phyloP scores from a whole-genome alignment of 1,140 invertebrate species.

The Ceratitis capitata region DNA sequence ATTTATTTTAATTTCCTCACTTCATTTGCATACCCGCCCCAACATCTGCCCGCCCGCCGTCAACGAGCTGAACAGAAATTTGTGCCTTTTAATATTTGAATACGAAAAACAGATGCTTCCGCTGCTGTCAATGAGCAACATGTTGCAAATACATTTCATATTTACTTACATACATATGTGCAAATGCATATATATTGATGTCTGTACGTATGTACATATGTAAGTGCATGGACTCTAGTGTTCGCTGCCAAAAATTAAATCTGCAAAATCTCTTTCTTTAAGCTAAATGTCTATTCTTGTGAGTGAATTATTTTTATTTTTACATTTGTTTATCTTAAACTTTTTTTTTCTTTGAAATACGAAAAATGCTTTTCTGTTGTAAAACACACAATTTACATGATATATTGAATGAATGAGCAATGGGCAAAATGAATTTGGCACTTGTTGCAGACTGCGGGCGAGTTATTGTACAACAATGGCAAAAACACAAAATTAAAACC shows the following conservation, averaged over 20 bases:
- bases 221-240: background rate
- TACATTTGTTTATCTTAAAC: background rate
- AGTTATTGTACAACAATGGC: too few relatives aligned
- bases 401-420: slow-evolving; percentile 25
- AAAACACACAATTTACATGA: slow-evolving; percentile 37
- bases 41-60: too few relatives aligned
- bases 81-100: background rate
- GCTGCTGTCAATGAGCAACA: background rate
- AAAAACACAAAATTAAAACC: background rate
- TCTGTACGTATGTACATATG: background rate
- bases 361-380: background rate
- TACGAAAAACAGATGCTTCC: background rate
- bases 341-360: background rate
- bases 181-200: background rate
- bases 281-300: background rate
- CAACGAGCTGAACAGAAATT: background rate
- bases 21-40: too few relatives aligned
- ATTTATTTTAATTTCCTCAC: background rate
- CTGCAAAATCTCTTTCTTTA: slow-evolving; percentile 32
- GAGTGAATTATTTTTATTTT: background rate
- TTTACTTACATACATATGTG: background rate
- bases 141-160: background rate
- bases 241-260: background rate
- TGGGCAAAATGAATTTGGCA: background rate
- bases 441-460: slow-evolving; percentile 9